Evolutionary conservation across 2,113 vertebrate species (phyloP).

Genomic region (Indicator indicator): DNA sequence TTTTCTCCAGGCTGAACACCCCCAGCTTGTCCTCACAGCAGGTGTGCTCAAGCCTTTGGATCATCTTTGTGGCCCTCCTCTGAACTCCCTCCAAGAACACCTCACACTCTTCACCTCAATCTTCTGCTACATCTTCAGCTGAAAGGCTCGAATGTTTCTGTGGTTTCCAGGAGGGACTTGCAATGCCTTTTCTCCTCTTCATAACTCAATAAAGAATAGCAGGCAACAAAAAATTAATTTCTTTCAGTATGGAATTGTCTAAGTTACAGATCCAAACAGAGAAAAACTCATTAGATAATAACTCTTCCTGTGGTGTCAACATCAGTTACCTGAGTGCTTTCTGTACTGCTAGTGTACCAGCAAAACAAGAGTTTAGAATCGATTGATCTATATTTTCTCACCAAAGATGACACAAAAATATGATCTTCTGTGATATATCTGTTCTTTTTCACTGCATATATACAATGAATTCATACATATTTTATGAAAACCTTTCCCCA

Average conservation of each 20-base stretch:
- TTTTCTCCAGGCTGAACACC: too few relatives aligned
- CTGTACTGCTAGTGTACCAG: not conserved
- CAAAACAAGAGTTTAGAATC: constrained; percentile 16
- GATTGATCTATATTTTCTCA: constrained; percentile 30
- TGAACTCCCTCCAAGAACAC: too few relatives aligned
- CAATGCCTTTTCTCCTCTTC: not conserved
- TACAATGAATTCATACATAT: constrained; percentile 48
- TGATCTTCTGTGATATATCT: constrained; percentile 32
- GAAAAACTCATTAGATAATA: not conserved
- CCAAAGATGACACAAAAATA: constrained; percentile 29
- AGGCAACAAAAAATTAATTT: not conserved
- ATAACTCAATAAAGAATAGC: not conserved
- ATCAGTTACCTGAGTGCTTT: not conserved
- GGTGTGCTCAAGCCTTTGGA: too few relatives aligned
- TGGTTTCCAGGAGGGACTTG: not conserved
- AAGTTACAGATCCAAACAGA: not conserved
- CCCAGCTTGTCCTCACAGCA: too few relatives aligned
- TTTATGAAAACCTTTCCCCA: constrained; percentile 40
- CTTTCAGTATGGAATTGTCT: not conserved
- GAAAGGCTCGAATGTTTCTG: not conserved
- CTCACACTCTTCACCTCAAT: not conserved
- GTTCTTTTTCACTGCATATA: not conserved
- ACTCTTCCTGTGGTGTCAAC: constrained; percentile 13
- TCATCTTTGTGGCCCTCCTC: too few relatives aligned
- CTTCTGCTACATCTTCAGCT: not conserved